phyloP scores from a whole-genome alignment of 2,797 vertebrate species.

The Paramormyrops hopkinsi region DNA sequence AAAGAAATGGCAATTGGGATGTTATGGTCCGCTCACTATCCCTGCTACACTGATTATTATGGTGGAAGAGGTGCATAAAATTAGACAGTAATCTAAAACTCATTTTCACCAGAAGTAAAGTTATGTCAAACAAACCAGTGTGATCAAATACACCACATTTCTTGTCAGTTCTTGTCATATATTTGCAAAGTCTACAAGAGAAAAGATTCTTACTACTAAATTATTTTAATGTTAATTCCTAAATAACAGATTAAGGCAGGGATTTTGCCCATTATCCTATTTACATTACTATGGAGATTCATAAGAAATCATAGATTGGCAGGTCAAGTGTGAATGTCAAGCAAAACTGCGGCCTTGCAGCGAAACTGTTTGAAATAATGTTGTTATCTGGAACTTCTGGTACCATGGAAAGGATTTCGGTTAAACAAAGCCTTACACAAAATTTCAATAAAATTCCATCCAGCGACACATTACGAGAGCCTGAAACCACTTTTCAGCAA shows the following conservation, averaged over 20 bases:
- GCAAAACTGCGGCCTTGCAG: slow-evolving; percentile 9
- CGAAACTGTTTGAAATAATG: slow-evolving; percentile 19
- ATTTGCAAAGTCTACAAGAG: not conserved
- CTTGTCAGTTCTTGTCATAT: not conserved
- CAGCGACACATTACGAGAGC: slow-evolving; percentile 47
- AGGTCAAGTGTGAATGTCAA: not conserved
- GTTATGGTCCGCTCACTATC: not conserved
- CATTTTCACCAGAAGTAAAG: not conserved
- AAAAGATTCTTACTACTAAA: not conserved
- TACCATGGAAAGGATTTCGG: slow-evolving; percentile 35
- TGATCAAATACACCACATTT: not conserved
- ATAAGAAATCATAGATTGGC: not conserved
- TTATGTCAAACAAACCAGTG: not conserved
- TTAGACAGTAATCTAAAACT: not conserved
- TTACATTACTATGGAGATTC: not conserved
- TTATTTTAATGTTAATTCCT: not conserved
- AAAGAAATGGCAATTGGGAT: not conserved
- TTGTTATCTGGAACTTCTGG: slow-evolving; percentile 27
- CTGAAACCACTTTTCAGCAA: slow-evolving; percentile 52
- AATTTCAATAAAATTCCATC: slow-evolving; percentile 34
- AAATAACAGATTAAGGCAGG: not conserved
- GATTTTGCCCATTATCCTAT: not conserved
- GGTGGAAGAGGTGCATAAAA: not conserved
- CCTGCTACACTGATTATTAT: not conserved
- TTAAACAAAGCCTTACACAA: slow-evolving; percentile 39